Evolutionary conservation across 2,888 invertebrate genomes (phyloP).

Genomic region (Brenthis hecate): DNA sequence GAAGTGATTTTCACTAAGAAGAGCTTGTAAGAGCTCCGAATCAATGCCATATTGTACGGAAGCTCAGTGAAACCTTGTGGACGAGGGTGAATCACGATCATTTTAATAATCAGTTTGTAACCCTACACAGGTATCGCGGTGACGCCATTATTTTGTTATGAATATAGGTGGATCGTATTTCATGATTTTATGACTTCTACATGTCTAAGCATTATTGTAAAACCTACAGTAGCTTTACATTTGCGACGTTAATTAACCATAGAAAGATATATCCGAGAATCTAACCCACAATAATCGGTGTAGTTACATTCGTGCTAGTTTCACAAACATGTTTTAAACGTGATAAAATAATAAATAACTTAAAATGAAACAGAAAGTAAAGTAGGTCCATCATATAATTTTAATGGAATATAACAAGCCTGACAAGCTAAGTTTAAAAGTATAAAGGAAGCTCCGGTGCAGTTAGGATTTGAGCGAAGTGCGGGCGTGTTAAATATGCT

Average conservation of each 20-base stretch:
- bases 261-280: not conserved
- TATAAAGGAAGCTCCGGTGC: too few species aligned
- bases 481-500: too few species aligned
- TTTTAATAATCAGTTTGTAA: slow-evolving; percentile 49
- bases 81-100: slow-evolving; percentile 62
- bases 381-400: too few species aligned
- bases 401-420: too few species aligned
- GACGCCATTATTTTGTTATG: slow-evolving; percentile 39
- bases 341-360: too few species aligned
- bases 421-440: too few species aligned
- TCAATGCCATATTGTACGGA: slow-evolving; percentile 64
- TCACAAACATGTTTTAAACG: too few species aligned
- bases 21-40: slow-evolving; percentile 69
- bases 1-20: slow-evolving; percentile 60
- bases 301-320: not conserved
- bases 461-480: too few species aligned
- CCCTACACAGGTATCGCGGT: slow-evolving; percentile 38
- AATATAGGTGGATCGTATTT: slow-evolving; percentile 33
- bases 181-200: slow-evolving; percentile 26
- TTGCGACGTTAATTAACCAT: too few species aligned
- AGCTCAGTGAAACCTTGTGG: slow-evolving; percentile 56
- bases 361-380: not conserved
- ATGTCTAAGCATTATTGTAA: slow-evolving; percentile 14
- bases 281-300: not conserved
- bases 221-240: not conserved